Base-by-base conservation (phyloP, 2,113 vertebrate species). In the Cacatua alba region DNA sequence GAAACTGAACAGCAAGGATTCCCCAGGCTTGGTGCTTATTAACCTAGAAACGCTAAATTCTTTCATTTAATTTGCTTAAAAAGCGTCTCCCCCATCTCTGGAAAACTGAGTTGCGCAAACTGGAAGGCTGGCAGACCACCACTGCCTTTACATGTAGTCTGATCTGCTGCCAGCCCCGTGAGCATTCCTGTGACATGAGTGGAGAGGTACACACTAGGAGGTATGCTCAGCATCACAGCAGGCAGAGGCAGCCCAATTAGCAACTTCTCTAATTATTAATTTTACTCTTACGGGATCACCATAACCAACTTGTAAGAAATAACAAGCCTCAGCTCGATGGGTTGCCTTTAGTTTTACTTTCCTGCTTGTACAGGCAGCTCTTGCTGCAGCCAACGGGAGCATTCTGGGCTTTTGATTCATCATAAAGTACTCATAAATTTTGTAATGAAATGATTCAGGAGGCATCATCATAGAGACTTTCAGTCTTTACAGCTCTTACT, bases 241-340 rank as follows among this genome's bases (percentile, higher is more conserved):
- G 65, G 84, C 84, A 82, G 57, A 55, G 48, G 51, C 76, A 88
- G 88, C 68, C 1, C 1, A 64, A 63, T 76, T 76, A 76, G 72
- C 35, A 59, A 74, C 17, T 86, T 78, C 80, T 92, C 41, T 4
- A 2, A 48, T 76, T 81, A 75, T 81, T 94, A 90, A 49, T 90
- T 78, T 51, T 60, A 31, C 69, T 84, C 57, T 67, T 76, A 57
- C 8, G 6, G 51, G 26, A 90, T 88, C 80, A 74, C 76, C 70
- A 46, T 20, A 81, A 81, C 51, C 48, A 64, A 43, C 43, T 67
- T 6, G 2, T 48, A 60, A 77, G 77, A 71, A 86, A 49, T 31
- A 75, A 78, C 88, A 92, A 90, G 92, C 67, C 90, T 71, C 51
- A 84, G 82, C 96, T 93, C 2, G 72, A 77, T 89, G 41, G 13